These are phyloP conservation scores for Harpalus rubripes DNA, from an alignment of 2,888 invertebrate species.

Conservation along the genomic window DNA sequence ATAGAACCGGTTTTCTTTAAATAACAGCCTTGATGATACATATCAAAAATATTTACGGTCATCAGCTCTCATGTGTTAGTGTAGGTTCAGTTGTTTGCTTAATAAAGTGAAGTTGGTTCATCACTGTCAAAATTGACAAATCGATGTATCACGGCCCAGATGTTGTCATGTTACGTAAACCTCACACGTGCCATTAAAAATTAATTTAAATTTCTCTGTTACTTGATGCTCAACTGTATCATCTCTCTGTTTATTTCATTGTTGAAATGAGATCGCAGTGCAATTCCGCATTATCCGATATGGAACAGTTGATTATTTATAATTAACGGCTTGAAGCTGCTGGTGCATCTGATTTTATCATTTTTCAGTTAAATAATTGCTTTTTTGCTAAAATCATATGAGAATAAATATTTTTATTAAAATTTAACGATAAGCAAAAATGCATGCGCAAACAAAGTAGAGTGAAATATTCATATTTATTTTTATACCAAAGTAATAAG, in stretches of 20 bases:
- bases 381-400: background rate
- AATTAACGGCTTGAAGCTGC: constrained; percentile 16
- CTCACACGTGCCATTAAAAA: constrained; percentile 23
- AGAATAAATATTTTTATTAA: constrained; percentile 23
- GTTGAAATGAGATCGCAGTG: background rate
- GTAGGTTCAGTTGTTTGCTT: constrained; percentile 39
- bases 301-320: constrained; percentile 1
- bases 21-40: background rate
- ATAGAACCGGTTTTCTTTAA: background rate
- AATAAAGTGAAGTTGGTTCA: constrained; percentile 39
- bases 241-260: background rate
- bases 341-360: constrained; percentile 15
- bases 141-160: constrained; percentile 24
- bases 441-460: constrained; percentile 14
- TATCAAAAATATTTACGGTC: constrained; percentile 41
- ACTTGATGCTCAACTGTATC: background rate
- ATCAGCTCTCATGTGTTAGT: constrained; percentile 26
- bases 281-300: constrained; percentile 4
- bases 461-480: constrained; percentile 26
- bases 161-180: constrained; percentile 37
- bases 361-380: background rate
- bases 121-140: constrained; percentile 47
- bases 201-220: constrained; percentile 33
- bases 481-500: constrained; percentile 38
- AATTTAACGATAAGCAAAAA: constrained; percentile 20